Evolutionary conservation across 2,888 invertebrate genomes (phyloP).

Genomic region (Coleophora deauratella): DNA sequence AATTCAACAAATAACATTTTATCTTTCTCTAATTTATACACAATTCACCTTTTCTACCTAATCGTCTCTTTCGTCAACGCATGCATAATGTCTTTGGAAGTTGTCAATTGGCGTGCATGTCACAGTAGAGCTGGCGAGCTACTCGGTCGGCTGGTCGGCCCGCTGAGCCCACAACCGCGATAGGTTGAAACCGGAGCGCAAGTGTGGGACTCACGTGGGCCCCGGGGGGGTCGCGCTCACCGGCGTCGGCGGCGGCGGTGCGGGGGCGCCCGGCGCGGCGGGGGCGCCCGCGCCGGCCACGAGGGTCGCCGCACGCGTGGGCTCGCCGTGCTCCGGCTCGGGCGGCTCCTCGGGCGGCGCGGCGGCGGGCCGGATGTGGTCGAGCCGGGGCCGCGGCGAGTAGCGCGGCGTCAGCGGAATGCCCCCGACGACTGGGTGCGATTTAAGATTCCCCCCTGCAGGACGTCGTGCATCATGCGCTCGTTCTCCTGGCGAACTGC

Average conservation of each 20-base stretch:
- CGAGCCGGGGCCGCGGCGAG: constrained; percentile 63
- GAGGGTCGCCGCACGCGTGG: constrained; percentile 9
- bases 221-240: constrained; percentile 24
- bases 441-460: constrained; percentile 76
- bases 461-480: constrained; percentile 85
- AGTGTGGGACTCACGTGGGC: constrained; percentile 33
- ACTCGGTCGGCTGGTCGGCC: too few relatives aligned
- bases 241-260: constrained; percentile 28
- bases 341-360: constrained; percentile 60
- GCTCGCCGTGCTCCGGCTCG: constrained; percentile 24
- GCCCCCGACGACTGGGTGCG: constrained; percentile 71
- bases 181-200: constrained; percentile 4
- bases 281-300: constrained; percentile 17
- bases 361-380: constrained; percentile 61
- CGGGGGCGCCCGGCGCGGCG: constrained; percentile 17
- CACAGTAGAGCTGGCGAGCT: constrained; percentile 17
- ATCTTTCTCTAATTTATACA: constrained; percentile 49
- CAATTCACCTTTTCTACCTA: constrained; percentile 63
- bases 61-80: constrained; percentile 40
- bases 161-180: not conserved
- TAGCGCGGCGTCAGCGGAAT: constrained; percentile 73
- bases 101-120: constrained; percentile 39
- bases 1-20: constrained; percentile 65
- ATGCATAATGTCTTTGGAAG: constrained; percentile 32
- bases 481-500: constrained; percentile 92